Evolutionary conservation across 1,140 invertebrate genomes (phyloP), one percentile per base, ranked within the genome.

Genomic region (Drosophila santomea): DNA sequence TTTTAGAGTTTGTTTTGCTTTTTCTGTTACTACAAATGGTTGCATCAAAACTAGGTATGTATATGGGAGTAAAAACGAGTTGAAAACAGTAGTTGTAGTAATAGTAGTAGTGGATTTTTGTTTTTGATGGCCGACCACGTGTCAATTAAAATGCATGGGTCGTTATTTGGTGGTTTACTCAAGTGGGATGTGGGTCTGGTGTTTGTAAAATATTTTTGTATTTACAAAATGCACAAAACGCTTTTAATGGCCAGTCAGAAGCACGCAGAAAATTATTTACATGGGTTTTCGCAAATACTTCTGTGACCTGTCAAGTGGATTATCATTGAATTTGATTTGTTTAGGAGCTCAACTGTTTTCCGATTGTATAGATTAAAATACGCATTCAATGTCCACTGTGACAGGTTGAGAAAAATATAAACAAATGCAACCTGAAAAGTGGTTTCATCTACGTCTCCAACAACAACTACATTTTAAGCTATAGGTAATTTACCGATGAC

Each of bases 181-280:
- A 60, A 25, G 11, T 5, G 60, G 28, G 17, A 39, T 50, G 20
- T 36, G 56, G 25, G 14, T 38, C 5, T 45, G 66, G 62, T 56
- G 41, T 57, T 35, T 61, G 55, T 52, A 72, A 71, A 73, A 61
- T 73, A 73, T 20, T 20, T 20, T 20, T 20, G 20, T 20, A 20
- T 80, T 67, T 81, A 73, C 73, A 80, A 71, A 82, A 75, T 69
- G 52, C 74, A 72, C 61, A 76, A 17, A 78, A 54, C 73, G 57
- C 67, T 63, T 63, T 60, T 14, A 45, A 58, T 39, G 64, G 57
- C 59, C 57, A 71, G 35, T 73, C 39, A 51, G 35, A 56, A 52
- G 55, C 56, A 78, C 39, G 41, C 39, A 56, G 32, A 51, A 55
- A 28, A 57, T 39, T 71, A 71, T 71, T 69, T 71, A 71, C 67